Conservation (phyloP, 2,888 invertebrate genomes). For the Onchidella celtica region DNA sequence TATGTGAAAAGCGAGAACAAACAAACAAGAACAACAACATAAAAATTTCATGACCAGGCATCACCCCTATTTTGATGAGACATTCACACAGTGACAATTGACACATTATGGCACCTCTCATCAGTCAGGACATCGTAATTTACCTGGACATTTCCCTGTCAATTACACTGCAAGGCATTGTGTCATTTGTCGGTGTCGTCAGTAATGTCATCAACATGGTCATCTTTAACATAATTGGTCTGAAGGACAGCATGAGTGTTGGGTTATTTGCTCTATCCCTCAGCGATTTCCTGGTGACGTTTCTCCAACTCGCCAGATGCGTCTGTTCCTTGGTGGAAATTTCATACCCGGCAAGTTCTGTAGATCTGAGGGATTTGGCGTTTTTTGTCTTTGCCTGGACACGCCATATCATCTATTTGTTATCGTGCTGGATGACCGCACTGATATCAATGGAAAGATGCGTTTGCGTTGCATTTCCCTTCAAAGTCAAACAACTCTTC, state of each 20-base stretch:
- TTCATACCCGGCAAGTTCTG: neutral
- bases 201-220: conserved; percentile 25
- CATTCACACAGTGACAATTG: too few relatives aligned
- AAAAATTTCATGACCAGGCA: too few relatives aligned
- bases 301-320: neutral
- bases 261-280: conserved; percentile 7
- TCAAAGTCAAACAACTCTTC: conserved; percentile 29
- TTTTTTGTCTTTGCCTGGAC: neutral
- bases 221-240: neutral
- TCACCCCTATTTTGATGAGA: too few relatives aligned
- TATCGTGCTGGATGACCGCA: conserved; percentile 31
- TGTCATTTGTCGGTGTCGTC: neutral
- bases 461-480: conserved; percentile 28
- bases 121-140: neutral
- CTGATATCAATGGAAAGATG: conserved; percentile 31
- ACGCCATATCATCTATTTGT: neutral
- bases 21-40: too few relatives aligned
- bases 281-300: neutral
- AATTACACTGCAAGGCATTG: neutral
- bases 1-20: too few relatives aligned
- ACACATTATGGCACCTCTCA: too few relatives aligned
- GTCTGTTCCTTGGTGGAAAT: neutral
- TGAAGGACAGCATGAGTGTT: conserved; percentile 34
- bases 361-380: neutral
- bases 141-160: neutral